phyloP scores from a whole-genome alignment of 2,113 vertebrate genomes.

The Phyllostomus discolor region DNA sequence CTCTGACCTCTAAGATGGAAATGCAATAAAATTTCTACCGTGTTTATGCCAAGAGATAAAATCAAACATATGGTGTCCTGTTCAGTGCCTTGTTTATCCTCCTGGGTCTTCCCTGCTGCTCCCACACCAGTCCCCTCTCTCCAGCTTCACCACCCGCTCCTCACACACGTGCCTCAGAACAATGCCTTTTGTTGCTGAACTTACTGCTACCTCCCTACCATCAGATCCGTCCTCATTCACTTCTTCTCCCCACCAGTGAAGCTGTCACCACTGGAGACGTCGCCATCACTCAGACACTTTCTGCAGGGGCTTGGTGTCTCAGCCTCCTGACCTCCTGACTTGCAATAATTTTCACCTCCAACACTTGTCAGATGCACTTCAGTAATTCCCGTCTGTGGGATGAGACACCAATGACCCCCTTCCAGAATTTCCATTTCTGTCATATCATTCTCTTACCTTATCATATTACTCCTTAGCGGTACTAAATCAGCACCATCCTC shows the following conservation, averaged over 20 bases:
- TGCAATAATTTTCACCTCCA: background rate
- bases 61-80: no score
- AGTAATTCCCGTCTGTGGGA: background rate
- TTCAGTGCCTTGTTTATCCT: no score
- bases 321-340: background rate
- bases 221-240: background rate
- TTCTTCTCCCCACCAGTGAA: background rate
- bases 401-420: background rate
- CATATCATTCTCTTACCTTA: background rate
- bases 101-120: background rate
- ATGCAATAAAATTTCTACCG: background rate
- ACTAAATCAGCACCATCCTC: background rate
- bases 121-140: no score
- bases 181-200: background rate
- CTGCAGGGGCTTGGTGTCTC: background rate
- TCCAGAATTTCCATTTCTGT: background rate
- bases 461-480: fast-evolving
- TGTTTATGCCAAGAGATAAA: no score
- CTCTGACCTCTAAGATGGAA: background rate
- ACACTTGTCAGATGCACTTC: background rate
- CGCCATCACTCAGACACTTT: background rate
- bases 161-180: background rate
- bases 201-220: no score
- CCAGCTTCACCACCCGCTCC: background rate
- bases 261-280: background rate